These are phyloP conservation scores for Dynastes hyllus DNA, from an alignment of 2,888 invertebrate genomes.

Conservation along the genomic window DNA sequence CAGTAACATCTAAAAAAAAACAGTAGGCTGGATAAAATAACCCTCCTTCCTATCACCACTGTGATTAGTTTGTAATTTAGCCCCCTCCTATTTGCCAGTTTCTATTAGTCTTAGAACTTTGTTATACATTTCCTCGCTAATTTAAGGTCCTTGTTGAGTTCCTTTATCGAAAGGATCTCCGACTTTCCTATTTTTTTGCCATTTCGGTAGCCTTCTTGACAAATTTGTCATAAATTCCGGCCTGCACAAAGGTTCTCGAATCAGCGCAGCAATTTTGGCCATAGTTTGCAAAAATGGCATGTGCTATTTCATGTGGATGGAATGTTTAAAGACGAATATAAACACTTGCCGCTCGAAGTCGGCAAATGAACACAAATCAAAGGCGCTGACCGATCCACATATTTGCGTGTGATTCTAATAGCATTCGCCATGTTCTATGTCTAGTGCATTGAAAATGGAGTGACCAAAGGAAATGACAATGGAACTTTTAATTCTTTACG, in stretches of 20 bases:
- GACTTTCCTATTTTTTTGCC: conserved; percentile 81
- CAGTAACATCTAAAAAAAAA: conserved; percentile 83
- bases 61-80: conserved; percentile 85
- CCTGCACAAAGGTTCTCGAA: conserved; percentile 91
- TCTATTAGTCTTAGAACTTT: conserved; percentile 85
- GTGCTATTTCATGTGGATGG: conserved; percentile 72
- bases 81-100: conserved; percentile 86
- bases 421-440: too few species aligned
- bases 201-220: conserved; percentile 81
- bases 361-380: too few species aligned
- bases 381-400: too few species aligned
- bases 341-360: too few species aligned
- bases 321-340: too few species aligned
- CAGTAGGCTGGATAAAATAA: conserved; percentile 85
- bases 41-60: conserved; percentile 79
- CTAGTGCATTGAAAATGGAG: too few species aligned
- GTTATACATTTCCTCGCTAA: conserved; percentile 83
- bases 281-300: conserved; percentile 83
- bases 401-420: too few species aligned
- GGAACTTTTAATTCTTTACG: too few species aligned
- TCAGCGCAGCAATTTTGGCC: conserved; percentile 91
- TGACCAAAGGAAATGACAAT: too few species aligned
- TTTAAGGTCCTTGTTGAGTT: conserved; percentile 85
- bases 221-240: conserved; percentile 90
- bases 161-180: conserved; percentile 86